Evolutionary conservation across 2,797 vertebrate genomes (phyloP).

Genomic region (Gymnothorax javanicus): DNA sequence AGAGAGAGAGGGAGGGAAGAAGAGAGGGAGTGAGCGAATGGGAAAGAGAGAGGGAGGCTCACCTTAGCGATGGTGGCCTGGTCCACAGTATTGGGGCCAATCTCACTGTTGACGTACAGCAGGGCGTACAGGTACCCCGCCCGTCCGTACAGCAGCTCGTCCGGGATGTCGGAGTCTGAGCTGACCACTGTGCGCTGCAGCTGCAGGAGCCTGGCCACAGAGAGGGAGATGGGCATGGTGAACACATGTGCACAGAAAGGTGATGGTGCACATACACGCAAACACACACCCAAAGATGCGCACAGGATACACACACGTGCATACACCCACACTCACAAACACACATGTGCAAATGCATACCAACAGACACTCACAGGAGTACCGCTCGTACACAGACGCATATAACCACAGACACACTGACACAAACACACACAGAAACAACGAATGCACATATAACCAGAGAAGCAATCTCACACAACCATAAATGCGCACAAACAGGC

Average conservation of each 20-base stretch:
- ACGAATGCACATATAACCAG: conserved; percentile 3
- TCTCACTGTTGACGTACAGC: conserved; percentile 88
- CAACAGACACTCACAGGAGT: background rate
- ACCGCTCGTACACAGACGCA: background rate
- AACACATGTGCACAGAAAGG: background rate
- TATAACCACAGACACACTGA: background rate
- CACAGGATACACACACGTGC: background rate
- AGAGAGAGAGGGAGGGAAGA: background rate
- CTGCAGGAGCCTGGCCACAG: conserved; percentile 80
- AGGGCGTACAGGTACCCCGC: conserved; percentile 90
- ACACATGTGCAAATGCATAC: background rate
- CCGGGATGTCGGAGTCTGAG: conserved; percentile 82
- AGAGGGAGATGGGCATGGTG: background rate
- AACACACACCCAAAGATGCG: background rate
- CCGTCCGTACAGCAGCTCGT: conserved; percentile 91
- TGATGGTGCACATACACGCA: background rate
- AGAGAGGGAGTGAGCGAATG: background rate
- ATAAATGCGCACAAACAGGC: conserved; percentile 24
- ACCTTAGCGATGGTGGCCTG: conserved; percentile 81
- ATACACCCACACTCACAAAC: background rate
- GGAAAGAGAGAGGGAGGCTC: background rate
- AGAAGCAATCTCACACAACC: background rate
- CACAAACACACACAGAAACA: background rate
- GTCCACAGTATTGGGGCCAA: conserved; percentile 78
- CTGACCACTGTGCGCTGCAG: conserved; percentile 81